A percentile compares a stretch with the other conserved stretches of the same genome.
These are phyloP conservation scores for Phyllostomus discolor DNA, from an alignment of 2,113 vertebrate species.

Conservation along the genomic window DNA sequence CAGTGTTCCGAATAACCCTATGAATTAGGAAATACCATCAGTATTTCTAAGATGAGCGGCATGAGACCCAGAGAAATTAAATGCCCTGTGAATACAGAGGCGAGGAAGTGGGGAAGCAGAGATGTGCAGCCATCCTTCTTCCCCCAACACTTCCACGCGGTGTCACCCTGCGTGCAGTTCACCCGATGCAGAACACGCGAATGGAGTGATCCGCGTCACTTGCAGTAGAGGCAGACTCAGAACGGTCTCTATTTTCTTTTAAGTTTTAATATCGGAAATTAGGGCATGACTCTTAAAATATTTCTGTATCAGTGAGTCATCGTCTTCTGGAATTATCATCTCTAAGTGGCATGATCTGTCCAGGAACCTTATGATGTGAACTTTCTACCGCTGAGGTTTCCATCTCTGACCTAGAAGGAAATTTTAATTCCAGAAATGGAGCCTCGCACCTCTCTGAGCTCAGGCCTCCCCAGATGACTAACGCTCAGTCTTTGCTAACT, in stretches of 20 bases:
- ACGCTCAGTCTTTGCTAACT: slow-evolving; percentile 10
- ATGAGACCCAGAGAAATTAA: not conserved
- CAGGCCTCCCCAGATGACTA: slow-evolving; percentile 10
- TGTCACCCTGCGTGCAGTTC: rapidly evolving
- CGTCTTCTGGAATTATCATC: not conserved
- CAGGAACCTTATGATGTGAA: not conserved
- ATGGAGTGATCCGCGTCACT: not conserved
- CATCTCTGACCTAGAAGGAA: not conserved
- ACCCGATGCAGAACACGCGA: not conserved
- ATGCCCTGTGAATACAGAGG: not conserved
- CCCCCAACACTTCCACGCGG: not conserved
- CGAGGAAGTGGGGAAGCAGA: not conserved
- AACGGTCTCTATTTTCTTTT: not conserved
- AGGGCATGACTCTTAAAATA: not conserved
- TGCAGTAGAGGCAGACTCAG: not conserved
- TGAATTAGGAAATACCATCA: not conserved
- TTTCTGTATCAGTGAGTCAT: not conserved
- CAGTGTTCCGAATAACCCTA: not conserved
- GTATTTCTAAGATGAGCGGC: not conserved
- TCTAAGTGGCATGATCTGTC: not conserved
- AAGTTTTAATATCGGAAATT: not conserved
- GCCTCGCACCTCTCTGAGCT: not conserved
- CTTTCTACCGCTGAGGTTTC: not conserved
- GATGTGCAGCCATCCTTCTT: too few species aligned
- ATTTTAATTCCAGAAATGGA: not conserved